phyloP scores from a whole-genome alignment of 2,797 vertebrate genomes.

The Sphenopsis melanotis region DNA sequence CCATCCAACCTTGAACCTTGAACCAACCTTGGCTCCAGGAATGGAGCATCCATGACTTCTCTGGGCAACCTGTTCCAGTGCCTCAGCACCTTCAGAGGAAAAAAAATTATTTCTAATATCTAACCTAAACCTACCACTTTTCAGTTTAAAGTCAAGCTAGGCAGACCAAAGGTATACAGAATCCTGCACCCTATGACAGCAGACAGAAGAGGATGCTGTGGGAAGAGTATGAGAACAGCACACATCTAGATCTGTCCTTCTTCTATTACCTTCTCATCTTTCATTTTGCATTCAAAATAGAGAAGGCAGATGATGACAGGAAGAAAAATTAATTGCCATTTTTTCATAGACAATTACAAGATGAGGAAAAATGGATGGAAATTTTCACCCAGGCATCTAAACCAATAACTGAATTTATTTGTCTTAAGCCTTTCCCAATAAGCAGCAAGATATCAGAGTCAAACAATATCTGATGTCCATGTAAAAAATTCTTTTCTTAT shows the following conservation, averaged over 20 bases:
- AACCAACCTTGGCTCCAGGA: not conserved
- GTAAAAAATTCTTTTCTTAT: not conserved
- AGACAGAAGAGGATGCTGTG: not conserved
- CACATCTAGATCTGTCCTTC: not conserved
- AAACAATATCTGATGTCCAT: not conserved
- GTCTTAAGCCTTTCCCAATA: not conserved
- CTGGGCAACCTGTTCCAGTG: not conserved
- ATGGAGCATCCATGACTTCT: accelerated
- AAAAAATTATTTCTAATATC: not conserved
- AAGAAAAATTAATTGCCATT: not conserved
- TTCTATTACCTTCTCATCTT: not conserved
- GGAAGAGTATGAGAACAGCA: not conserved
- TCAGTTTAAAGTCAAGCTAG: not conserved
- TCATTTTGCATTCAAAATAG: not conserved
- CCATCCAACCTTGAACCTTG: not conserved
- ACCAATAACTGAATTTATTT: not conserved
- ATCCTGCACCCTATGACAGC: not conserved
- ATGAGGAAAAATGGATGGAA: not conserved
- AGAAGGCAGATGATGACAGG: not conserved
- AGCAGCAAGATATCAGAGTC: not conserved
- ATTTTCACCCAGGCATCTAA: not conserved
- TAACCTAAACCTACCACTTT: not conserved
- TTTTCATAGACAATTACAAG: not conserved
- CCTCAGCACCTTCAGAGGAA: not conserved
- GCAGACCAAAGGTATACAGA: not conserved